Evolutionary conservation across 2,113 vertebrate species (phyloP), one percentile per base, ranked within the genome.

Genomic region (Amblyornis subalaris): DNA sequence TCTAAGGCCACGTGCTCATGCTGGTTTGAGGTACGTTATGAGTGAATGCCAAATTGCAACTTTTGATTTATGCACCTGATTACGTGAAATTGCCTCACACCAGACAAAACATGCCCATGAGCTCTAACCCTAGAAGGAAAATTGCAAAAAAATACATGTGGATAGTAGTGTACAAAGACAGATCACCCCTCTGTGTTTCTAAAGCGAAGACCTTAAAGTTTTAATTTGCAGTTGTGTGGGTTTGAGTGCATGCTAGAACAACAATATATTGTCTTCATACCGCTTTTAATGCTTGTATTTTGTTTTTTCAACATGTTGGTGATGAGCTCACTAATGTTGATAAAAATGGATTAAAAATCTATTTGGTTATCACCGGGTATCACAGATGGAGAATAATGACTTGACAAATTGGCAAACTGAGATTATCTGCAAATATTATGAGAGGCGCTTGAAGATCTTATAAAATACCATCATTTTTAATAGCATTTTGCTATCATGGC

Each of bases 391-490:
- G 85, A 89, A 88, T 78, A 87, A 93, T 72, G 44, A 83, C 71
- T 88, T 81, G 53, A 92, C 58, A 95, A 96, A 94, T 28, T 69
- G 86, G 51, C 67, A 89, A 90, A 90, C 47, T 76, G 70, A 94
- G 73, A 95, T 95, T 90, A 93, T 66, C 94, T 89, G 83, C 85
- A 96, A 94, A 89, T 81, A 85, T 90, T 87, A 77, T 44, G 80
- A 85, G 78, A 88, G 36, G 9, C 1, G 7, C 29, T 75, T 62
- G 60, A 87, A 85, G 58, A 53, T 76, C 42, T 82, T 82, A 70
- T 85, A 87, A 97, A 92, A 89, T 57, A 88, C 45, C 86, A 89
- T 88, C 29, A 77, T 74, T 95, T 89, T 89, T 51, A 92, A 76
- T 35, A 90, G 47, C 53, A 48, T 89, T 92, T 92, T 90, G 71